A percentile compares a stretch with the other conserved stretches of the same genome.
These are phyloP conservation scores for Melanargia galathea DNA, from an alignment of 2,888 invertebrate species.

Conservation along the genomic window DNA sequence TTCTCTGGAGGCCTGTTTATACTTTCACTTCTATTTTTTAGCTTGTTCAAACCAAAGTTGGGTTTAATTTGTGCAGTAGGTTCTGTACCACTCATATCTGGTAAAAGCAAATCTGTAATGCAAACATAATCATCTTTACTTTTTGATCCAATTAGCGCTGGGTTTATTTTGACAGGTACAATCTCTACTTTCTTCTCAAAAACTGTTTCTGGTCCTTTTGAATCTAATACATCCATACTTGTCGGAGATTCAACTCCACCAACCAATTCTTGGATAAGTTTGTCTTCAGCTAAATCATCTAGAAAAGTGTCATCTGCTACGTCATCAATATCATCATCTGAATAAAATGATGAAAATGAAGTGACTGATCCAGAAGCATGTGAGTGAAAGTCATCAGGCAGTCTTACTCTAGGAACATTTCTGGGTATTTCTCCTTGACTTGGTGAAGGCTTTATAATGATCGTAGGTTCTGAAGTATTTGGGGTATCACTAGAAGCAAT, in stretches of 20 bases:
- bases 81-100: constrained; percentile 61
- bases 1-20: constrained; percentile 72
- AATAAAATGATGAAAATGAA: constrained; percentile 69
- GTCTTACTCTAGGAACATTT: constrained; percentile 76
- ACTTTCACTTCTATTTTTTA: constrained; percentile 71
- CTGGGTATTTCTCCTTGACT: constrained; percentile 60
- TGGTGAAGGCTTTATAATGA: constrained; percentile 83
- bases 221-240: constrained; percentile 63
- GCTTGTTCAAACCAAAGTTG: constrained; percentile 70
- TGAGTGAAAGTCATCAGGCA: constrained; percentile 74
- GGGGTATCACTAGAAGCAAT: constrained; percentile 75
- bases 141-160: constrained; percentile 54
- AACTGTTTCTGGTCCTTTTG: constrained; percentile 71
- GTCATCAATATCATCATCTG: constrained; percentile 63
- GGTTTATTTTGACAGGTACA: constrained; percentile 71
- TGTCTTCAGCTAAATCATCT: constrained; percentile 69
- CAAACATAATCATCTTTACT: constrained; percentile 68
- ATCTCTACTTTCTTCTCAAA: constrained; percentile 72
- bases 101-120: constrained; percentile 66
- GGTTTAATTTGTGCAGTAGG: constrained; percentile 75
- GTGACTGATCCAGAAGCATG: constrained; percentile 58
- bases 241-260: constrained; percentile 74
- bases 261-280: constrained; percentile 71
- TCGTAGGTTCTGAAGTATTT: constrained; percentile 79
- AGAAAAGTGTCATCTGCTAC: constrained; percentile 57